Conservation (phyloP, 1,140 invertebrate species). For the Eumaeus atala region DNA sequence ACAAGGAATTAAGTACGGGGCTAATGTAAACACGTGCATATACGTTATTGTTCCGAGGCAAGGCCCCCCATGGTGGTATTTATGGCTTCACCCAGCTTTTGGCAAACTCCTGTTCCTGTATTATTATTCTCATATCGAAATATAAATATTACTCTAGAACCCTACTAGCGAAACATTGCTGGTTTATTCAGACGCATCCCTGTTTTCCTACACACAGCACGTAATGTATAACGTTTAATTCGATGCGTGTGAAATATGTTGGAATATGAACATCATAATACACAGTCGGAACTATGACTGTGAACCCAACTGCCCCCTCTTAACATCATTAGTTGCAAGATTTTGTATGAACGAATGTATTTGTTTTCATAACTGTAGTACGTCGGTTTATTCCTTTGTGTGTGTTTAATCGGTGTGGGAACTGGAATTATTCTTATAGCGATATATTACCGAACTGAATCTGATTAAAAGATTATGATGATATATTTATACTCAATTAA, state of each 20-base stretch:
- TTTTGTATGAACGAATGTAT: constrained; percentile 63
- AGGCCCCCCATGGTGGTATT: constrained; percentile 58
- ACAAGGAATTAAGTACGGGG: constrained; percentile 63
- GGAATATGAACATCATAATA: constrained; percentile 16
- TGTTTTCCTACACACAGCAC: not conserved
- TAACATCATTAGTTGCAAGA: constrained; percentile 67
- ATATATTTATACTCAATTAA: too few species aligned
- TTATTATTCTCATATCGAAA: constrained; percentile 4
- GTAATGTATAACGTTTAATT: not conserved
- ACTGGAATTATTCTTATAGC: constrained; percentile 16
- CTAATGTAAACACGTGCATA: constrained; percentile 69
- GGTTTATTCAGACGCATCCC: not conserved
- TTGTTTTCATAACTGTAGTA: constrained; percentile 65
- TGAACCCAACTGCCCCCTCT: constrained; percentile 64
- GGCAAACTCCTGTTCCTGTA: constrained; percentile 40
- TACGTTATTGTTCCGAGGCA: constrained; percentile 52
- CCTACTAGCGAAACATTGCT: constrained; percentile 10
- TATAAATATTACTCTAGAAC: not conserved
- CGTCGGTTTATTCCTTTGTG: constrained; percentile 45
- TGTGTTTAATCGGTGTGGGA: constrained; percentile 52
- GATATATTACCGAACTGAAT: constrained; percentile 16
- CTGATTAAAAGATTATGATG: not conserved
- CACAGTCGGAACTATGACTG: constrained; percentile 54
- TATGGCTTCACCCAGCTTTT: constrained; percentile 61
- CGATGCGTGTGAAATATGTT: not conserved